These are phyloP conservation scores for Ctenosaura bakeri DNA, from an alignment of 2,797 vertebrate species.

Conservation along the genomic window DNA sequence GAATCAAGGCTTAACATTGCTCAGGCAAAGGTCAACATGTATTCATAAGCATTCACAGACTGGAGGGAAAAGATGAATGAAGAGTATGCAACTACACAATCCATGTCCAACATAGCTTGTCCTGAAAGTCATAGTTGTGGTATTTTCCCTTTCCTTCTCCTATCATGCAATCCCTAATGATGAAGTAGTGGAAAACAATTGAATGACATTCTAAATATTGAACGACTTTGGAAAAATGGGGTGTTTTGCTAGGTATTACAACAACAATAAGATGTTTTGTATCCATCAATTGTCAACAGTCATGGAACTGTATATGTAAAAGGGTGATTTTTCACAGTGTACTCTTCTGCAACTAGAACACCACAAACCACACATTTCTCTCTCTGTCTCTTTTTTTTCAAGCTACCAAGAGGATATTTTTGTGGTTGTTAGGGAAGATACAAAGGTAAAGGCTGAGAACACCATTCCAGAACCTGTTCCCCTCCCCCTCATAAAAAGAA, in stretches of 20 bases:
- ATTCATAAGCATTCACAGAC: conserved; percentile 21
- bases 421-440: neutral
- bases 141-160: neutral
- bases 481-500: too few species aligned
- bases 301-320: neutral
- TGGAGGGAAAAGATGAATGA: conserved; percentile 16
- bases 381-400: too few species aligned
- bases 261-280: neutral
- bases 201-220: neutral
- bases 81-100: neutral
- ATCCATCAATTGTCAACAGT: neutral
- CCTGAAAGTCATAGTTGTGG: neutral
- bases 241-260: neutral
- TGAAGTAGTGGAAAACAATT: neutral
- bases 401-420: neutral
- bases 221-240: neutral
- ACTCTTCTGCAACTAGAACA: neutral
- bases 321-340: neutral
- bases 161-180: conserved; percentile 11
- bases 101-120: neutral
- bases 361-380: neutral
- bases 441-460: neutral
- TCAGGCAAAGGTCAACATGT: conserved; percentile 9
- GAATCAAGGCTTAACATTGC: neutral
- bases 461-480: neutral